These are phyloP conservation scores for Lepus europaeus DNA, from an alignment of 2,113 vertebrate species.

Conservation along the genomic window DNA sequence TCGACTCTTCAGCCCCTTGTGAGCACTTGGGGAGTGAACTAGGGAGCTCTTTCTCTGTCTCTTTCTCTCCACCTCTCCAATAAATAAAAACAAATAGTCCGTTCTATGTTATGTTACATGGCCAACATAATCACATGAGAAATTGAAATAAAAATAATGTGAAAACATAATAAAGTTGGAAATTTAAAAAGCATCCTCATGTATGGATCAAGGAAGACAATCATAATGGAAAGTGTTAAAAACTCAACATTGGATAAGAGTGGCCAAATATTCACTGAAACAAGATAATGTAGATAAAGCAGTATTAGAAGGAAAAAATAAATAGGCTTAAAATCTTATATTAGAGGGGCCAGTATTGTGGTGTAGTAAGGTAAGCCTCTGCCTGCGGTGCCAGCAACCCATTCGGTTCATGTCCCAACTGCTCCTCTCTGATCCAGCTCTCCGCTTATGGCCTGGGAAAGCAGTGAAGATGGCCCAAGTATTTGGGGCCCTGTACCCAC, in stretches of 20 bases:
- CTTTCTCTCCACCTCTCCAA: no score
- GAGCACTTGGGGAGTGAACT: no score
- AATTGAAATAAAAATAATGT: not conserved
- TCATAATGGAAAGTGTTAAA: slow-evolving; percentile 5
- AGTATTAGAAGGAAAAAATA: not conserved
- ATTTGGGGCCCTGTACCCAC: no score
- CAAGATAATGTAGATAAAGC: not conserved
- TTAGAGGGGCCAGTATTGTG: not conserved
- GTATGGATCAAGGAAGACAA: slow-evolving; percentile 18
- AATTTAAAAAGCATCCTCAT: not conserved
- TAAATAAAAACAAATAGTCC: not conserved
- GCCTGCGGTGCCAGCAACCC: no score
- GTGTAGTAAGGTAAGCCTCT: no score
- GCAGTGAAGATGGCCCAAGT: no score
- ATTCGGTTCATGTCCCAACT: no score
- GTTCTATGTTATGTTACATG: not conserved
- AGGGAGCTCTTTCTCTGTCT: no score
- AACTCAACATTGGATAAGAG: slow-evolving; percentile 15
- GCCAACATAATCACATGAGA: slow-evolving; percentile 26
- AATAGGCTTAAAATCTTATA: not conserved
- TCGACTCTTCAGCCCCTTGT: no score
- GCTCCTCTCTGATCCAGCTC: no score
- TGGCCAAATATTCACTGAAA: not conserved
- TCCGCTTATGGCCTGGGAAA: no score
- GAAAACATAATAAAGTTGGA: not conserved